phyloP scores from a whole-genome alignment of 2,797 vertebrate genomes.

The Zalophus californianus region DNA sequence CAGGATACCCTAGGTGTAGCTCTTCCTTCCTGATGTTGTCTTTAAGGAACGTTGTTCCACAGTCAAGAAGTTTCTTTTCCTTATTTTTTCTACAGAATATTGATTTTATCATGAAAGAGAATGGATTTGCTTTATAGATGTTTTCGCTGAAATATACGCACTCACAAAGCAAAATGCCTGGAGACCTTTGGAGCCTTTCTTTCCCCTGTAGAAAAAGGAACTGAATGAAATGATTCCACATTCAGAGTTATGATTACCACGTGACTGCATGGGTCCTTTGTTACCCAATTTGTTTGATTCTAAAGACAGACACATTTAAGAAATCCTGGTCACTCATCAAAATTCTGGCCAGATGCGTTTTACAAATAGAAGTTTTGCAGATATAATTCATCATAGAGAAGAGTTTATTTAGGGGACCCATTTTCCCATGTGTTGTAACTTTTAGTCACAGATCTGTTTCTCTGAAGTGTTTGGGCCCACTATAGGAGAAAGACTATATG shows the following conservation, averaged over 20 bases:
- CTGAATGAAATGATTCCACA: background rate
- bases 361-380: background rate
- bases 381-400: background rate
- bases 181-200: background rate
- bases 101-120: conserved; percentile 39
- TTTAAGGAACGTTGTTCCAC: background rate
- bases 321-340: background rate
- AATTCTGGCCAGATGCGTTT: background rate
- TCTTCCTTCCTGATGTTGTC: background rate
- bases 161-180: background rate
- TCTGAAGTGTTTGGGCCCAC: background rate
- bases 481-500: background rate
- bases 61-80: background rate
- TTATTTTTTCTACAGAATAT: background rate
- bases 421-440: background rate
- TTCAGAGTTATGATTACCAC: background rate
- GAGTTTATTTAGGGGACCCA: background rate
- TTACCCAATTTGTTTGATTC: background rate
- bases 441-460: background rate
- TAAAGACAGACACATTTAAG: background rate
- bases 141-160: background rate
- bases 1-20: fast-evolving
- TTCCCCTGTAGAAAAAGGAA: background rate
- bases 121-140: background rate
- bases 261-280: background rate